Conservation (phyloP, 2,888 invertebrate species). For the Spodoptera exigua region DNA sequence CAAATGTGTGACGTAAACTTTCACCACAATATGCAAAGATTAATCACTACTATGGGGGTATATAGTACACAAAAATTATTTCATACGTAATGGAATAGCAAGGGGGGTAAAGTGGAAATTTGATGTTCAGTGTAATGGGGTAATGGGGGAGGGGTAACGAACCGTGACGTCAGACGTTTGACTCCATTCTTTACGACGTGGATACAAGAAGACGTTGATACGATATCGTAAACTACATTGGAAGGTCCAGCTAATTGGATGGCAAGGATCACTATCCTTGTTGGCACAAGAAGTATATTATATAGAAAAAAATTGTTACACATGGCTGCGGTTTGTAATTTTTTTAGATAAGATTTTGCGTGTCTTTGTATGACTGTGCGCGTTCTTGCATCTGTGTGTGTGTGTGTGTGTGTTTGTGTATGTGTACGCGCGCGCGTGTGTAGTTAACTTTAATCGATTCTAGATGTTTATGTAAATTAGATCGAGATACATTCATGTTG, state of each 20-base stretch:
- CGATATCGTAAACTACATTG: constrained; percentile 29
- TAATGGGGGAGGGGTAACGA: constrained; percentile 71
- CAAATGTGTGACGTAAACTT: constrained; percentile 10
- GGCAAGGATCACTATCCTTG: constrained; percentile 13
- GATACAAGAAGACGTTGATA: constrained; percentile 45
- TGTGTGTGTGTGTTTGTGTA: too few relatives aligned
- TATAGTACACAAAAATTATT: constrained; percentile 63
- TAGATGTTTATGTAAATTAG: too few relatives aligned
- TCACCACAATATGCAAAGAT: constrained; percentile 50
- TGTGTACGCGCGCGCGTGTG: too few relatives aligned
- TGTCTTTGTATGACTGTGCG: too few relatives aligned
- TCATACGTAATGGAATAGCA: constrained; percentile 63
- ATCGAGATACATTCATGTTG: too few relatives aligned
- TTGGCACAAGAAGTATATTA: constrained; percentile 4
- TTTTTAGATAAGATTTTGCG: too few relatives aligned
- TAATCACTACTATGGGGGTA: constrained; percentile 49
- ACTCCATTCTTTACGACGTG: constrained; percentile 59
- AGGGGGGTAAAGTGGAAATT: constrained; percentile 74
- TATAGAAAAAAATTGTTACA: not conserved
- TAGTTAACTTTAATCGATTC: too few relatives aligned
- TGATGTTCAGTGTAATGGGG: constrained; percentile 70
- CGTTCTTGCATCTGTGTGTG: too few relatives aligned
- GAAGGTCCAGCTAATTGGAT: constrained; percentile 49
- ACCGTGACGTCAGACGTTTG: constrained; percentile 69
- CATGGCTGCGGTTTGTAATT: too few relatives aligned